Evolutionary conservation across 1,140 invertebrate genomes (phyloP), one percentile per base, ranked within the genome.

Genomic region (Chlorops oryzae): DNA sequence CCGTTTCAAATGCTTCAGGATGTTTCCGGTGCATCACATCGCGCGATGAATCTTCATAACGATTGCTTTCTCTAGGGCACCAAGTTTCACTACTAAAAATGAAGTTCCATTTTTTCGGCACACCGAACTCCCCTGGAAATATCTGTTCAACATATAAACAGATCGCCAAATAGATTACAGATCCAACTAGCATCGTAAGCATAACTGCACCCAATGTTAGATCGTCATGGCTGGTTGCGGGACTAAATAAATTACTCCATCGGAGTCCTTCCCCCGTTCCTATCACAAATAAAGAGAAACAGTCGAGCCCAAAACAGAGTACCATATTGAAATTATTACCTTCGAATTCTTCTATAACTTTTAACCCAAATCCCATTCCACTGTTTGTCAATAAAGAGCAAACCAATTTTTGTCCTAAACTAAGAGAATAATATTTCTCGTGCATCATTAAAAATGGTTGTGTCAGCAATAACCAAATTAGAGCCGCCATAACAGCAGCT

Each of bases 311-410:
- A n/a, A n/a, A n/a, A n/a, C n/a, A n/a, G n/a, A n/a, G n/a, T n/a
- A n/a, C n/a, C n/a, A n/a, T n/a, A n/a, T n/a, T n/a, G n/a, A n/a
- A n/a, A n/a, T n/a, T n/a, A n/a, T n/a, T n/a, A n/a, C 35, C 37
- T 18, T 40, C 47, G 13, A 28, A 40, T 64, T 76, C 73, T 51
- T 84, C 53, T 56, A 84, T 78, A 17, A 86, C 56, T 57, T 80
- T 74, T 47, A 85, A 85, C 2, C 84, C 86, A 63, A 80, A 84
- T 0, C 83, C 81, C 81, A 90, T 85, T 2, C 82, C 85, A 2
- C 84, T 81, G 58, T 86, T 87, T 13, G 80, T 79, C 21, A 80
- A 78, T 5, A 88, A 64, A 59, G 81, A 81, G 1, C 77, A 68
- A 9, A 73, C 15, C 1, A 80, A 55, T 62, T 84, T 83, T 4